phyloP scores from a whole-genome alignment of 2,113 vertebrate genomes.

The Pedionomus torquatus region DNA sequence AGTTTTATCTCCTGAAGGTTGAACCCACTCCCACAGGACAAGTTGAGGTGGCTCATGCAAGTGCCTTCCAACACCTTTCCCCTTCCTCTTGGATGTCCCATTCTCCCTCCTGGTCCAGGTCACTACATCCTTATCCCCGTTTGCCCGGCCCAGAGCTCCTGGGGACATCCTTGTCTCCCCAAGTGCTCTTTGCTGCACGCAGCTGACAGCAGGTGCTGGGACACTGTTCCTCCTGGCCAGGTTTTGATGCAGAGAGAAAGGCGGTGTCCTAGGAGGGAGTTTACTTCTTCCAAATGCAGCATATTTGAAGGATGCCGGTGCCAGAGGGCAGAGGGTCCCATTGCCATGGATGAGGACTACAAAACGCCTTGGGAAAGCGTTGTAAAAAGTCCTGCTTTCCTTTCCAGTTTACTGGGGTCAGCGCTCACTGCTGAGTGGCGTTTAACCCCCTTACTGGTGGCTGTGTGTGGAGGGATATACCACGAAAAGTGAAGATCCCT shows the following conservation, averaged over 20 bases:
- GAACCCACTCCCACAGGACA: not conserved
- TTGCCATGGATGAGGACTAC: not conserved
- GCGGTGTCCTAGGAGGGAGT: not conserved
- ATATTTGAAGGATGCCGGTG: not conserved
- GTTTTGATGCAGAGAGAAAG: not conserved
- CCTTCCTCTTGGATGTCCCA: rapidly evolving
- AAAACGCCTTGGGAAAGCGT: not conserved
- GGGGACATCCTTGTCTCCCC: not conserved
- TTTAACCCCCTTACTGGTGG: not conserved
- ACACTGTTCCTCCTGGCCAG: not conserved
- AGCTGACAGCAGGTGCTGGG: not conserved
- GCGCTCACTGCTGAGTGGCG: not conserved
- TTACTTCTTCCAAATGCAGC: not conserved
- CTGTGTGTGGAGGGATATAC: not conserved
- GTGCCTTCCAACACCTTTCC: not conserved
- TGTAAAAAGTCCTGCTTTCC: not conserved
- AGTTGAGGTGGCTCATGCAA: not conserved
- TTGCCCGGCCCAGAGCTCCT: not conserved
- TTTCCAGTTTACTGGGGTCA: not conserved
- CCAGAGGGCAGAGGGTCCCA: not conserved
- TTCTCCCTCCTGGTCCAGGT: not conserved
- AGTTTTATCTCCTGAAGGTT: not conserved
- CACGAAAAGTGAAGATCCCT: not conserved
- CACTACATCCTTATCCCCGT: not conserved
- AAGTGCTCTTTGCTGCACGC: not conserved